These are phyloP conservation scores for Julus scandinavius DNA, from an alignment of 2,888 invertebrate genomes.

Conservation along the genomic window DNA sequence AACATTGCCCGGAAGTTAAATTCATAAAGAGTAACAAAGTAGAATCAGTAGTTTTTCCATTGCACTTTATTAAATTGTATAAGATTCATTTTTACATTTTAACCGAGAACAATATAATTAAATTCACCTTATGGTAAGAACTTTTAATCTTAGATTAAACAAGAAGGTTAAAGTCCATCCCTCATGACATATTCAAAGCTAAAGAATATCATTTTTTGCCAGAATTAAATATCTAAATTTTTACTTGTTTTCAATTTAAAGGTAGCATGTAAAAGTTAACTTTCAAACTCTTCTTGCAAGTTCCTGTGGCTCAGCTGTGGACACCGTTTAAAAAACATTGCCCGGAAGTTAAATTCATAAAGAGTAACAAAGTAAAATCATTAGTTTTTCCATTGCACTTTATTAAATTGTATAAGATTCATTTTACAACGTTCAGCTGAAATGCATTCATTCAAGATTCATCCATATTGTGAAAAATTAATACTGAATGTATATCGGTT, in stretches of 20 bases:
- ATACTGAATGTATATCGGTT: neutral
- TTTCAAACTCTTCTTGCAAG: too few species aligned
- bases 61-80: neutral
- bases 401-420: neutral
- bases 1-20: neutral
- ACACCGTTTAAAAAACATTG: too few species aligned
- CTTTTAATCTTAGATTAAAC: too few species aligned
- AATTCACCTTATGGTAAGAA: too few species aligned
- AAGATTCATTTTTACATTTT: neutral
- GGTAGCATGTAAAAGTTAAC: too few species aligned
- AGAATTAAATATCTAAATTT: too few species aligned
- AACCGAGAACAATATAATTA: too few species aligned
- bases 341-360: neutral
- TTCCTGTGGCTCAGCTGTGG: too few species aligned
- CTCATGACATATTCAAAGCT: too few species aligned
- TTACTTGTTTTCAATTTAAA: too few species aligned
- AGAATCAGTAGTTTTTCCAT: neutral
- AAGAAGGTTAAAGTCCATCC: too few species aligned
- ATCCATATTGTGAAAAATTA: neutral
- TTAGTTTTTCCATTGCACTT: neutral
- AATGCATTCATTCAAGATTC: slow-evolving; percentile 8
- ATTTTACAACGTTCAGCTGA: neutral
- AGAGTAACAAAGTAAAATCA: neutral
- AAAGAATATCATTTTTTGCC: too few species aligned
- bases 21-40: neutral